Base-by-base conservation (phyloP, 2,797 vertebrate species). In the Molossus alvarezi region DNA sequence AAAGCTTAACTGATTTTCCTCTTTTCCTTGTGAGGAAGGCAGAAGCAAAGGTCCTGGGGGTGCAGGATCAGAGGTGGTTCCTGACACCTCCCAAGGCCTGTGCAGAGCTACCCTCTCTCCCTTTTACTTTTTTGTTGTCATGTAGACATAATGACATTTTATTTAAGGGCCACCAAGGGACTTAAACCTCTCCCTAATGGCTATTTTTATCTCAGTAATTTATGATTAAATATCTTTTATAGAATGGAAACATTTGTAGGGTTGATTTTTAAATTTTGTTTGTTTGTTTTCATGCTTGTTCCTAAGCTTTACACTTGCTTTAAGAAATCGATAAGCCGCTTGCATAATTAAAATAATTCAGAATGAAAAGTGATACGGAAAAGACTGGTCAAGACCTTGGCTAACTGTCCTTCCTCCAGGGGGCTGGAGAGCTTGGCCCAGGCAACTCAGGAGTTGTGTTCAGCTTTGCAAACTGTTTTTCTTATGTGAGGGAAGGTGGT, bases 171-270 rank as follows among this genome's bases (percentile, higher is more conserved):
- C 23, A 87, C 73, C 58, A 71, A 53, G 67, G 51, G 37, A 92
- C 75, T 90, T 86, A 82, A 87, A 81, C 41, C 77, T 45, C 18
- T 67, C 57, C 48, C 7, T 1, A 58, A 55, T 72, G 37, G 51
- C 53, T 92, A 79, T 95, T 96, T 95, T 95, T 92, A 87, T 75
- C 80, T 84, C 84, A 90, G 58, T 96, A 55, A 88, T 91, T 88
- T 37, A 79, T 90, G 53, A 72, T 92, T 80, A 86, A 79, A 55
- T 92, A 41, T 41, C 67, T 62, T 91, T 69, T 75, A 48, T 90
- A 29, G 9, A 4, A 17, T 60, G 58, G 76, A 85, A 91, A 91
- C 5, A n/a, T 60, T 79, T 96, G 84, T 84, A 55, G 48, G 64
- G 21, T 73, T 84, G 87, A 48, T 76, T 97, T 85, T 95, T 58